Conservation (phyloP, 2,888 invertebrate genomes). For the Drosophila parthenogenetica region DNA sequence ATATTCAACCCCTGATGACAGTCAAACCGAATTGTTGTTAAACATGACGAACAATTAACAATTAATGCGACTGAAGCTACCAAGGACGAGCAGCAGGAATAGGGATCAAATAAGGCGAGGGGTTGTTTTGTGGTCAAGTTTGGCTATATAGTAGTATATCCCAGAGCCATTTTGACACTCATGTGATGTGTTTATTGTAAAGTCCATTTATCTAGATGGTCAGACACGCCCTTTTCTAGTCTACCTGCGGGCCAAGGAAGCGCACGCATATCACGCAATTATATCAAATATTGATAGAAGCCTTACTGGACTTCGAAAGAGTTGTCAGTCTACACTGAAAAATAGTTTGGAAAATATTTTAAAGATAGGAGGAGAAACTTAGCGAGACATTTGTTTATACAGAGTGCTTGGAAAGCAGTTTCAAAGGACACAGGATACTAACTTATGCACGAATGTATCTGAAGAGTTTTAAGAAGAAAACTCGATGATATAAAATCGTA, state of each 20-base stretch:
- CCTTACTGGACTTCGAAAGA: background rate
- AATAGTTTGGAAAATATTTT: too few relatives aligned
- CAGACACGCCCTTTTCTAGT: constrained; percentile 59
- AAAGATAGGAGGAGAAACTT: too few relatives aligned
- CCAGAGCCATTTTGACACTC: constrained; percentile 72
- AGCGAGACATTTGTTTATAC: too few relatives aligned
- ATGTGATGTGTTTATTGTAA: constrained; percentile 63
- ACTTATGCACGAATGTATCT: too few relatives aligned
- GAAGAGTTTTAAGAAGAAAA: too few relatives aligned
- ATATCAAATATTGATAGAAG: constrained; percentile 3
- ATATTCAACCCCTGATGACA: constrained; percentile 25
- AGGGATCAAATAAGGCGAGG: constrained; percentile 8
- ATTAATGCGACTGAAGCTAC: constrained; percentile 25
- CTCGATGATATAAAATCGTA: too few relatives aligned
- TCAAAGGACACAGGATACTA: too few relatives aligned
- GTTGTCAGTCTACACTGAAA: background rate
- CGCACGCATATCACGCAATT: constrained; percentile 4
- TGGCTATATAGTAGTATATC: constrained; percentile 6
- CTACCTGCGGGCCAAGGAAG: constrained; percentile 19
- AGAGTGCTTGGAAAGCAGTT: too few relatives aligned
- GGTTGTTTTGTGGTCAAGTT: constrained; percentile 39
- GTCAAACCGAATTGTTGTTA: constrained; percentile 46
- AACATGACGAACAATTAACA: constrained; percentile 71
- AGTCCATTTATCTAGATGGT: constrained; percentile 56
- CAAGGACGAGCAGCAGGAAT: constrained; percentile 24